phyloP scores from a whole-genome alignment of 2,113 vertebrate species.

The Ophiodon elongatus region DNA sequence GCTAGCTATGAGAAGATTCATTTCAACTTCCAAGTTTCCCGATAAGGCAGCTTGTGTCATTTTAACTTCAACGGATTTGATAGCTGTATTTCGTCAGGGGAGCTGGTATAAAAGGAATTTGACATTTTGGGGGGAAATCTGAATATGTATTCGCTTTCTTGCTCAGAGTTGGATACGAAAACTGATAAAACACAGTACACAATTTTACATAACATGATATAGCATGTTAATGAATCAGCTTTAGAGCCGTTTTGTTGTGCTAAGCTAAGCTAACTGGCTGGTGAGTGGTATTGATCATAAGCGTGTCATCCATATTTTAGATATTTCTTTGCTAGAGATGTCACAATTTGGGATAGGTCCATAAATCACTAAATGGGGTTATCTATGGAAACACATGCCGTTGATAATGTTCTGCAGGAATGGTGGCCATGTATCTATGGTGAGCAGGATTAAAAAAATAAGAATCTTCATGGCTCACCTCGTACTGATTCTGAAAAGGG shows the following conservation, averaged over 20 bases:
- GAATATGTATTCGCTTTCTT: neutral
- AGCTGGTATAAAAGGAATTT: neutral
- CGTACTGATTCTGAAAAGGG: neutral
- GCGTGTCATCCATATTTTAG: no score
- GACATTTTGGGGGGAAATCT: no score
- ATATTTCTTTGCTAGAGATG: neutral
- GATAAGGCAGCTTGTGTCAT: neutral
- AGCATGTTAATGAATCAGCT: neutral
- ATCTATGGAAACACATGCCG: neutral
- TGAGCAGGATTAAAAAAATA: neutral
- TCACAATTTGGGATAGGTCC: neutral
- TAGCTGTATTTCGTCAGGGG: neutral
- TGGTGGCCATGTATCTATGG: neutral
- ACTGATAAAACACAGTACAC: neutral
- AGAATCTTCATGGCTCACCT: neutral
- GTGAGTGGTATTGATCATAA: neutral
- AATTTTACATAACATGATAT: neutral
- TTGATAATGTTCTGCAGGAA: neutral
- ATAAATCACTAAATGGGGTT: neutral
- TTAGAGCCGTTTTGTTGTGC: neutral
- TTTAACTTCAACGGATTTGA: neutral
- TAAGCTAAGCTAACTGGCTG: conserved; percentile 6
- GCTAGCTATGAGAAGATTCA: neutral
- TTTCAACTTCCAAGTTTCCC: neutral
- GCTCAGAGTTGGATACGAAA: neutral